Percentiles rank a stretch among this genome's conserved stretches.
These are phyloP conservation scores for Salminus brasiliensis DNA, from an alignment of 2,113 vertebrate species.

Conservation along the genomic window DNA sequence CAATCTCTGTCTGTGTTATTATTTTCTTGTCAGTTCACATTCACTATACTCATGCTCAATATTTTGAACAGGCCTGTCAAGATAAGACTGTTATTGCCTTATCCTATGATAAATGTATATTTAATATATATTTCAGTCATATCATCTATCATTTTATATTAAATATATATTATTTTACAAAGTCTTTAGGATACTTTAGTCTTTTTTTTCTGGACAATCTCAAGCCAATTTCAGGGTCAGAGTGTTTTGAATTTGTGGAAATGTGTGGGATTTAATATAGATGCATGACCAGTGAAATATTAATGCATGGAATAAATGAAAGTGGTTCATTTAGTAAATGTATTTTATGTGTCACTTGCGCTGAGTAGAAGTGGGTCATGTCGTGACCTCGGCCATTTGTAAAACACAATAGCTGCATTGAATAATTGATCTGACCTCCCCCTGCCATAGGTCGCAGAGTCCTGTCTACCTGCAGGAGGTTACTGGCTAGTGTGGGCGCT, in stretches of 20 bases:
- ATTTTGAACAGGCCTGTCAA: too few species aligned
- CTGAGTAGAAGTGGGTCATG: conserved; percentile 45
- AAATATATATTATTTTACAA: too few species aligned
- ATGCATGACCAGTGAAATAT: background rate
- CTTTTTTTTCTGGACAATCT: too few species aligned
- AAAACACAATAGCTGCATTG: conserved; percentile 59
- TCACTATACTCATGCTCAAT: too few species aligned
- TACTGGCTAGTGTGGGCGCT: conserved; percentile 90
- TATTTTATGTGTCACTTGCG: background rate
- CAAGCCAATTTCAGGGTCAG: too few species aligned
- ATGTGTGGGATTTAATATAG: background rate
- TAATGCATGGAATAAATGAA: background rate
- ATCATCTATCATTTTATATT: too few species aligned
- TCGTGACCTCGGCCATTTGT: conserved; percentile 60
- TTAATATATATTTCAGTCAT: too few species aligned
- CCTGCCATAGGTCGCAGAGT: conserved; percentile 79
- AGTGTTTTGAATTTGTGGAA: too few species aligned
- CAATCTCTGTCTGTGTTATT: background rate
- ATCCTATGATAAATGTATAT: too few species aligned
- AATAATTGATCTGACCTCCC: conserved; percentile 57
- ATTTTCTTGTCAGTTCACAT: background rate
- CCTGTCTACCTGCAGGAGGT: conserved; percentile 79
- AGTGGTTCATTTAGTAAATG: background rate
- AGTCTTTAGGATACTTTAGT: too few species aligned
- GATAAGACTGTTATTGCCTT: too few species aligned